These are phyloP conservation scores for Podiceps cristatus DNA, from an alignment of 2,113 vertebrate species.

Conservation along the genomic window DNA sequence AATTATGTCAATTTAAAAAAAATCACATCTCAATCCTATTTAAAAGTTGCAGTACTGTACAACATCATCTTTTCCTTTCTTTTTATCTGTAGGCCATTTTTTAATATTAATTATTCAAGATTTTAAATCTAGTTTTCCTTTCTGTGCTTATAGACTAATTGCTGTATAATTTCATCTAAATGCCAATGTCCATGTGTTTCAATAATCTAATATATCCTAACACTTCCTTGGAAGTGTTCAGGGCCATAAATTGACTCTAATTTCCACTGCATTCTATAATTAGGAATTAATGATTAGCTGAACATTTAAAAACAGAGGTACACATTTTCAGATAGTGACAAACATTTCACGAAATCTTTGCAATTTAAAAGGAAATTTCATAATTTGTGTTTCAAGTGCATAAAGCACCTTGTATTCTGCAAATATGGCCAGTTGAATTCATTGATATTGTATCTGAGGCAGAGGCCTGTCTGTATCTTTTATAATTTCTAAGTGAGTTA, in stretches of 20 bases:
- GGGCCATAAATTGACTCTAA: not conserved
- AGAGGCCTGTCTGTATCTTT: not conserved
- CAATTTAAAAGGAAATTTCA: not conserved
- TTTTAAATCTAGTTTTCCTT: not conserved
- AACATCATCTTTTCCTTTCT: not conserved
- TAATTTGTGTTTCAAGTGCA: not conserved
- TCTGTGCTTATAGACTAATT: slow-evolving; percentile 1
- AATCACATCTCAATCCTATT: not conserved
- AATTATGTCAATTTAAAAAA: not conserved
- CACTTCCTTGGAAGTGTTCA: not conserved
- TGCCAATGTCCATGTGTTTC: not conserved
- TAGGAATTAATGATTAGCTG: not conserved
- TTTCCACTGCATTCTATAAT: not conserved
- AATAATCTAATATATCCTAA: not conserved
- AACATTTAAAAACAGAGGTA: not conserved
- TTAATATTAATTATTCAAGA: not conserved
- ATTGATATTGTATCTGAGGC: not conserved
- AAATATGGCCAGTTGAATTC: not conserved
- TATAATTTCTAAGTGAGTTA: not conserved
- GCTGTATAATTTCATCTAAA: slow-evolving; percentile 20
- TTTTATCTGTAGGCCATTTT: not conserved
- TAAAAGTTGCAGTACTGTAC: not conserved
- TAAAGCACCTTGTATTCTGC: not conserved
- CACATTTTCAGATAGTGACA: not conserved
- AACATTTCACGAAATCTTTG: not conserved